Conservation (phyloP, 2,113 vertebrate genomes). For the Nannobrachium achirus region DNA sequence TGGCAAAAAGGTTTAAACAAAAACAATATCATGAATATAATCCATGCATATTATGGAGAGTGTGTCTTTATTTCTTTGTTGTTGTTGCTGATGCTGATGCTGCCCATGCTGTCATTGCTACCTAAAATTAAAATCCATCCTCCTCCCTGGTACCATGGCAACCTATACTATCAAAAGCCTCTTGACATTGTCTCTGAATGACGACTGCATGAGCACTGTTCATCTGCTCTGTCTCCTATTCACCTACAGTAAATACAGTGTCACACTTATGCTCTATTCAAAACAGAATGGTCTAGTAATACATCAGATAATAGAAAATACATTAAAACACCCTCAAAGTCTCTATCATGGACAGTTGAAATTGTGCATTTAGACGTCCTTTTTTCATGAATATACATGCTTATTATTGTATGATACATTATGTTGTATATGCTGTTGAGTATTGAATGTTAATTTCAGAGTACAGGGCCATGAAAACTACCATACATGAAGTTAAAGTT, state of each 20-base stretch:
- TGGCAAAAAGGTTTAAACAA: no score
- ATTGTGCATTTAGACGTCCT: slow-evolving; percentile 18
- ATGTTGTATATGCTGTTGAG: background rate
- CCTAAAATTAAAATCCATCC: slow-evolving; percentile 49
- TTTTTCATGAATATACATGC: slow-evolving; percentile 40
- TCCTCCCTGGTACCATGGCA: slow-evolving; percentile 70
- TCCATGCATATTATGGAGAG: no score
- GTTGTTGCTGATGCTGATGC: slow-evolving; percentile 33
- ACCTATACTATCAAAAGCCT: slow-evolving; percentile 65
- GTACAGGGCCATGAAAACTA: no score
- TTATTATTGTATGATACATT: slow-evolving; percentile 11
- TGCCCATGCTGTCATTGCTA: slow-evolving; percentile 8
- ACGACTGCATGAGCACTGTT: slow-evolving; percentile 41
- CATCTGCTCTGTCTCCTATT: slow-evolving; percentile 53
- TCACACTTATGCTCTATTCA: slow-evolving; percentile 39
- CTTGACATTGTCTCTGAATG: slow-evolving; percentile 70
- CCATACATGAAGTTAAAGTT: no score
- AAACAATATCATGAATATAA: no score
- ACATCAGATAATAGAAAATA: slow-evolving; percentile 52
- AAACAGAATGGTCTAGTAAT: slow-evolving; percentile 38
- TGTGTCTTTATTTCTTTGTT: slow-evolving; percentile 11
- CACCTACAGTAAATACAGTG: slow-evolving; percentile 54
- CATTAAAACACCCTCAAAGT: slow-evolving; percentile 51
- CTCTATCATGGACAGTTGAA: slow-evolving; percentile 19
- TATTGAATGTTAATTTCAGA: background rate